Base-by-base conservation (phyloP, 2,797 vertebrate species). In the Delichon dasypus region DNA sequence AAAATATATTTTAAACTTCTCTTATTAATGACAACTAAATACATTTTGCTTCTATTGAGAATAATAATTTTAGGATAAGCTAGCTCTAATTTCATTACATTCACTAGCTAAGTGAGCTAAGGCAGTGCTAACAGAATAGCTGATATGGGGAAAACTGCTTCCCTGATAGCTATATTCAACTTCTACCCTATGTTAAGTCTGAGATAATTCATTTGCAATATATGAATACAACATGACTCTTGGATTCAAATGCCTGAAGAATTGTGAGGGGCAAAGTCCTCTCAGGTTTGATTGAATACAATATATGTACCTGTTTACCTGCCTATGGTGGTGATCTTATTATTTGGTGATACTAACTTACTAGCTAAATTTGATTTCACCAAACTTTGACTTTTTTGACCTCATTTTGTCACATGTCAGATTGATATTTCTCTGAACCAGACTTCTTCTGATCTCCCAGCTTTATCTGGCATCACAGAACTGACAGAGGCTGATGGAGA, bases 251-350 rank as follows among this genome's bases (percentile, higher is more conserved):
- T 50, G 26, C 6, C 10, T 83, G 21, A 82, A 77, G 30, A 79
- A 57, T 10, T n/a, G 36, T 5, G 7, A 4, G 2, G 6, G 1
- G 8, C 3, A 9, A 58, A 72, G 40, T 30, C 34, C 13, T 48
- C 34, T 72, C 23, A 62, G 13, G 16, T 70, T 85, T 22, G 48
- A 44, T n/a, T 42, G 71, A 70, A 71, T 44, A n/a, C 2, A 71
- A 14, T 3, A 2, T 29, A 8, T 5, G 6, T 22, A 88, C 2
- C n/a, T 32, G 16, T 13, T 67, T 67, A 53, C 8, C 23, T 61
- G n/a, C 3, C 3, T 32, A 7, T 2, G 1, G 16, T 42, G 11
- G 6, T 32, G 19, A 53, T 57, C 4, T 9, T 67, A 48, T 58
- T 74, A 21, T 58, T 82, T 91, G 48, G 20, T 30, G 70, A 71